Percentiles rank a stretch among this genome's conserved stretches.
These are phyloP conservation scores for Ciconia boyciana DNA, from an alignment of 2,113 vertebrate species.

Conservation along the genomic window DNA sequence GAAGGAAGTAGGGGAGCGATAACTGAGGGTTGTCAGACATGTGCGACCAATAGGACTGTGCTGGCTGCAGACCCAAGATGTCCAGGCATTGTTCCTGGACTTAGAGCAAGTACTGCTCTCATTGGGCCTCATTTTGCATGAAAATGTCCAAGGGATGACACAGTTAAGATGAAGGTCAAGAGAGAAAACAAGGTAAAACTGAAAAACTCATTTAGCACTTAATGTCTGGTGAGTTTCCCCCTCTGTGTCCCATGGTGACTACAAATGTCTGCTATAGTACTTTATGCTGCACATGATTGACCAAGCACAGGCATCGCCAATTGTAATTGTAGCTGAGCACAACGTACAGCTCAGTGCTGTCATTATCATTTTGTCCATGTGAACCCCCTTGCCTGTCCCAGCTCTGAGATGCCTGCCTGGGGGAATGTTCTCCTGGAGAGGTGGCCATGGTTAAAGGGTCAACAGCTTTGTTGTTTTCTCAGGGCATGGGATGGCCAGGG, in stretches of 20 bases:
- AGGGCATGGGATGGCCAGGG: background rate
- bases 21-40: background rate
- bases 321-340: background rate
- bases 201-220: background rate
- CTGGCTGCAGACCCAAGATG: background rate
- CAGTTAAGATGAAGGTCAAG: background rate
- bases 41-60: accelerated
- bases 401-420: background rate
- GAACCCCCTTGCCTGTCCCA: background rate
- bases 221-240: background rate
- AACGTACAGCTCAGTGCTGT: background rate
- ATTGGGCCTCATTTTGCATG: accelerated
- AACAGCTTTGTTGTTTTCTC: background rate
- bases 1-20: background rate
- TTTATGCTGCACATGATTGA: background rate
- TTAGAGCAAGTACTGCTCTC: background rate
- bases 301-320: background rate
- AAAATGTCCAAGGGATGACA: background rate
- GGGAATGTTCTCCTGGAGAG: background rate
- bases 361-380: background rate
- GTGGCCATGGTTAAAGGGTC: background rate
- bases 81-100: background rate
- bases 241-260: background rate
- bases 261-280: background rate
- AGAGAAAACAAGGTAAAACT: background rate